These are phyloP conservation scores for Spilosoma lubricipeda DNA, from an alignment of 2,888 invertebrate genomes.

Conservation along the genomic window DNA sequence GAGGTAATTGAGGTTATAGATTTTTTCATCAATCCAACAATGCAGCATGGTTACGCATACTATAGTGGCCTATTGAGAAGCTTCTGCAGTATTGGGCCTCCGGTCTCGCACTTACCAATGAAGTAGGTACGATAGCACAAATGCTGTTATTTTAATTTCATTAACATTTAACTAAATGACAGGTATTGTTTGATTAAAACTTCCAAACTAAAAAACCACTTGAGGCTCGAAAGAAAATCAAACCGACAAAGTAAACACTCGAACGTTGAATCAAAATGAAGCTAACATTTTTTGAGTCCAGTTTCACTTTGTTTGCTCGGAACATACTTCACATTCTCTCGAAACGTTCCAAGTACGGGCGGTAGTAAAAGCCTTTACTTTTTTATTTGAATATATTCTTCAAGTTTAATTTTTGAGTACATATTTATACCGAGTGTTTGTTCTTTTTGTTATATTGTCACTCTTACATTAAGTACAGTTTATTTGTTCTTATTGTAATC, in stretches of 20 bases:
- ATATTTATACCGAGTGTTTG: neutral
- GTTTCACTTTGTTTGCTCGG: conserved; percentile 31
- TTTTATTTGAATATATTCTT: conserved; percentile 6
- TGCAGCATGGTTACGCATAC: no score
- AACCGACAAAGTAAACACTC: conserved; percentile 20
- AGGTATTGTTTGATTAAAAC: neutral
- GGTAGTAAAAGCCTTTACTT: conserved; percentile 23
- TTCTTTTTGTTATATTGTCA: conserved; percentile 3
- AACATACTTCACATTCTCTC: conserved; percentile 39
- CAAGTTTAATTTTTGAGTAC: conserved; percentile 18
- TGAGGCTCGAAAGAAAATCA: neutral
- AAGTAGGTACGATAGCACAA: no score
- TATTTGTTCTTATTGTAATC: neutral
- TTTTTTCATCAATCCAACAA: no score
- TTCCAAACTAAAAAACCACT: conserved; percentile 1
- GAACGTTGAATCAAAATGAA: conserved; percentile 26
- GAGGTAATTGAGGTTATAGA: no score
- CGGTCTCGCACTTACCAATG: no score
- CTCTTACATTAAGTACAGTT: neutral
- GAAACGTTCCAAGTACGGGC: conserved; percentile 24
- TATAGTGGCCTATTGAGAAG: no score
- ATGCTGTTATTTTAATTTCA: no score
- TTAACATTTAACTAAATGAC: neutral
- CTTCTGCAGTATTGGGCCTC: no score
- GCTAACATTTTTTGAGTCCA: conserved; percentile 36